Evolutionary conservation across 2,888 invertebrate species (phyloP).

Genomic region (Protophormia terraenovae): DNA sequence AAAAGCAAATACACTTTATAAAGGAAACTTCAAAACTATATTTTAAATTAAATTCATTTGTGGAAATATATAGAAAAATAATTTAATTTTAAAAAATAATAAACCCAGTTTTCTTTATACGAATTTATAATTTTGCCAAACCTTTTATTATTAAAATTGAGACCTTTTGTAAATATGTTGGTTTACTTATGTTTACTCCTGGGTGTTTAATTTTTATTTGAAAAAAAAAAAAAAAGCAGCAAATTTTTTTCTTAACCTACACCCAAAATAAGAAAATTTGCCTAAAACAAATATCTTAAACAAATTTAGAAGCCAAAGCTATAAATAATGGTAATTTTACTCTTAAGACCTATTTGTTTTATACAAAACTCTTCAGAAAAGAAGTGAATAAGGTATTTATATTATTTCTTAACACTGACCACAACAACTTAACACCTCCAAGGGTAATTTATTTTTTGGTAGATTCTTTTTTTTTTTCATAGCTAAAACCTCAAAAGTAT

Average conservation of each 20-base stretch:
- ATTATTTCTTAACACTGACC: neutral
- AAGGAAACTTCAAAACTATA: neutral
- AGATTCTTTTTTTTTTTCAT: neutral
- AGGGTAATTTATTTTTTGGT: neutral
- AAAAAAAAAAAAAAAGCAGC: too few species aligned
- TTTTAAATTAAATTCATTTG: too few species aligned
- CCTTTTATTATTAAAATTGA: too few species aligned
- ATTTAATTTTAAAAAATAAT: neutral
- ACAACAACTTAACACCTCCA: conserved; percentile 15
- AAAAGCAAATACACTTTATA: neutral
- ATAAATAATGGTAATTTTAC: conserved; percentile 26
- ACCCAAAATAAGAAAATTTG: neutral
- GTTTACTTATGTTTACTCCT: neutral
- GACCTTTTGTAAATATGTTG: too few species aligned
- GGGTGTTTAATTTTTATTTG: neutral
- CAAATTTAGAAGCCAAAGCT: neutral
- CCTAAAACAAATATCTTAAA: neutral
- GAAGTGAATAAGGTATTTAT: neutral
- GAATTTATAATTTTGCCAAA: too few species aligned
- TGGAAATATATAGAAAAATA: too few species aligned
- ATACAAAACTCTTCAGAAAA: neutral
- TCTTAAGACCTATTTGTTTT: neutral
- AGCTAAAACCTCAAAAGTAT: neutral
- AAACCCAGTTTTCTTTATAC: neutral
- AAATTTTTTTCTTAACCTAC: too few species aligned